Evolutionary conservation across 2,113 vertebrate species (phyloP).

Genomic region (Xiphophorus hellerii): DNA sequence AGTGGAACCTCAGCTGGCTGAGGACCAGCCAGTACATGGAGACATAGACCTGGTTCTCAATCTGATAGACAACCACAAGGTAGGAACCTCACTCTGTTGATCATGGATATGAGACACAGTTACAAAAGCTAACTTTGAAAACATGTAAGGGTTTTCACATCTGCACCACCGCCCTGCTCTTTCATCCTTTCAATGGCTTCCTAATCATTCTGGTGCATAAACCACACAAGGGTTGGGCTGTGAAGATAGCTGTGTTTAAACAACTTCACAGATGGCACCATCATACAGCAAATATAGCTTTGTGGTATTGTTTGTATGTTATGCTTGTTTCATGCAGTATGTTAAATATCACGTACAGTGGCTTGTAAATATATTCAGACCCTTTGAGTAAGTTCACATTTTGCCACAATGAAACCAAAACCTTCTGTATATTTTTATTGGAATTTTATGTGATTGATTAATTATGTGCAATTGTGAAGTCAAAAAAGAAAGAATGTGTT

Average conservation of each 20-base stretch:
- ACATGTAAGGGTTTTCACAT: conserved; percentile 3
- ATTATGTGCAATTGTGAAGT: not conserved
- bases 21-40: conserved; percentile 97
- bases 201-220: conserved; percentile 16
- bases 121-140: conserved; percentile 10
- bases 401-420: too few relatives aligned
- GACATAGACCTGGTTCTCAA: conserved; percentile 98
- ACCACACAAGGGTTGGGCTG: not conserved
- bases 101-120: not conserved
- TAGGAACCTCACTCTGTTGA: conserved; percentile 62
- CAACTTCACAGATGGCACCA: conserved; percentile 1
- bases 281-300: not conserved
- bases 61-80: conserved; percentile 98
- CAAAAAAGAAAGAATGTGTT: not conserved
- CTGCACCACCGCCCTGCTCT: conserved; percentile 3
- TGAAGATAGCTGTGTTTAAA: conserved; percentile 1
- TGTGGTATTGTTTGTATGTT: conserved; percentile 8
- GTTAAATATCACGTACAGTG: not conserved
- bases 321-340: not conserved
- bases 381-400: not conserved
- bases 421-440: too few relatives aligned
- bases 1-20: conserved; percentile 95
- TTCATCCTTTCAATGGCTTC: conserved; percentile 17
- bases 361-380: not conserved
- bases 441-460: not conserved